phyloP scores from a whole-genome alignment of 2,888 invertebrate genomes.

The Sinelater perroti region DNA sequence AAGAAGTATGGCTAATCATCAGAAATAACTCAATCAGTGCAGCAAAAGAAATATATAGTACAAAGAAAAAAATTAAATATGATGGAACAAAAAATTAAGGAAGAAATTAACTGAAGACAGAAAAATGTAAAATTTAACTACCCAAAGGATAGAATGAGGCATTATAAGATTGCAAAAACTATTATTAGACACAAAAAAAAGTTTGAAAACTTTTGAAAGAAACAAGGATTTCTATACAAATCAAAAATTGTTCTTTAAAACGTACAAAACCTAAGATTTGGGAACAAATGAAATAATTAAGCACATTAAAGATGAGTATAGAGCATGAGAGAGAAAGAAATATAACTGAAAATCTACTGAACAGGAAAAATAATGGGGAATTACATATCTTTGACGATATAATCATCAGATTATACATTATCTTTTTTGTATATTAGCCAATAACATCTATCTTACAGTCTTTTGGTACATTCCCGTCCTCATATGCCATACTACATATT shows the following conservation, averaged over 20 bases:
- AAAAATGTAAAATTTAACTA: neutral
- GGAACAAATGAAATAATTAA: no score
- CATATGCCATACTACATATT: no score
- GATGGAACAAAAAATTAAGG: neutral
- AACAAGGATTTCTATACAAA: neutral
- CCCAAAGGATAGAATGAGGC: neutral
- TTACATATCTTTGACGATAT: no score
- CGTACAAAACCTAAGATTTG: neutral
- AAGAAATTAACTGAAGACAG: neutral
- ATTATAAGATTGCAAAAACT: neutral
- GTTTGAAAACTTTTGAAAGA: neutral
- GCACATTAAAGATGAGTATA: neutral
- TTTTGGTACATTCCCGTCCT: no score
- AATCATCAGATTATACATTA: no score
- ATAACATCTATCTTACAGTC: no score
- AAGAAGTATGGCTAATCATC: neutral
- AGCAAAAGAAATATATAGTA: neutral
- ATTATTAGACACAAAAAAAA: neutral
- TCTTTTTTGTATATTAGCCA: no score
- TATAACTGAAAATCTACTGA: neutral
- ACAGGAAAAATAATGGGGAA: neutral
- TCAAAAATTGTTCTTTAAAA: neutral
- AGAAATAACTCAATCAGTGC: neutral
- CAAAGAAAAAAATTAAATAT: neutral
- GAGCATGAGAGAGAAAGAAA: neutral